Percentiles rank a stretch among this genome's conserved stretches.
phyloP scores from a whole-genome alignment of 2,797 vertebrate species.

The Acipenser transmontanus region DNA sequence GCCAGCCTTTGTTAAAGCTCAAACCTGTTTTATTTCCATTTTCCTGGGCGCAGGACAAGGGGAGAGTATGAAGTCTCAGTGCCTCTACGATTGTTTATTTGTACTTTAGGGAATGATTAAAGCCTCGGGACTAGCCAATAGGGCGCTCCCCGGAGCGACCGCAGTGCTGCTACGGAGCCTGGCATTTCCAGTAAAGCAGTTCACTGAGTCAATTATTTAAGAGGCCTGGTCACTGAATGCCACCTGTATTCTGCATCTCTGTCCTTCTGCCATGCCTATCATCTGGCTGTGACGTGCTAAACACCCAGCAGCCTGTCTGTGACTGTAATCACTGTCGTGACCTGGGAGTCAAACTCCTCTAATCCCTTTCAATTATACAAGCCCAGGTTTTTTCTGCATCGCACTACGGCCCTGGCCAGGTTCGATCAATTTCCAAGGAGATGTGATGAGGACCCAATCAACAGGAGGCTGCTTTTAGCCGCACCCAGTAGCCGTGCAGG shows the following conservation, averaged over 20 bases:
- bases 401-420: constrained; percentile 39
- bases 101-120: constrained; percentile 48
- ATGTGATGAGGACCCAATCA: constrained; percentile 60
- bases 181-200: constrained; percentile 64
- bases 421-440: constrained; percentile 62
- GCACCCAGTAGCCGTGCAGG: constrained; percentile 16
- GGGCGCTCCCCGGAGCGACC: constrained; percentile 47
- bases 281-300: constrained; percentile 53
- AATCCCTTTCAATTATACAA: constrained; percentile 52
- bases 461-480: constrained; percentile 48
- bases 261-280: constrained; percentile 47
- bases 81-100: constrained; percentile 63
- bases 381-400: constrained; percentile 34
- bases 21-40: constrained; percentile 52
- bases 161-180: constrained; percentile 53
- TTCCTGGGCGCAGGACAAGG: constrained; percentile 58
- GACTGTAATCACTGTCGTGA: constrained; percentile 38
- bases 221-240: constrained; percentile 67
- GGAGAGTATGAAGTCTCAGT: constrained; percentile 51
- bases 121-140: constrained; percentile 55
- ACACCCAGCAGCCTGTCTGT: constrained; percentile 51
- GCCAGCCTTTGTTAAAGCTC: constrained; percentile 65
- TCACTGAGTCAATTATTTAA: constrained; percentile 61
- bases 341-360: constrained; percentile 47
- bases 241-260: constrained; percentile 46